Base-by-base conservation (phyloP, 2,888 invertebrate genomes). In the Ischnura elegans region DNA sequence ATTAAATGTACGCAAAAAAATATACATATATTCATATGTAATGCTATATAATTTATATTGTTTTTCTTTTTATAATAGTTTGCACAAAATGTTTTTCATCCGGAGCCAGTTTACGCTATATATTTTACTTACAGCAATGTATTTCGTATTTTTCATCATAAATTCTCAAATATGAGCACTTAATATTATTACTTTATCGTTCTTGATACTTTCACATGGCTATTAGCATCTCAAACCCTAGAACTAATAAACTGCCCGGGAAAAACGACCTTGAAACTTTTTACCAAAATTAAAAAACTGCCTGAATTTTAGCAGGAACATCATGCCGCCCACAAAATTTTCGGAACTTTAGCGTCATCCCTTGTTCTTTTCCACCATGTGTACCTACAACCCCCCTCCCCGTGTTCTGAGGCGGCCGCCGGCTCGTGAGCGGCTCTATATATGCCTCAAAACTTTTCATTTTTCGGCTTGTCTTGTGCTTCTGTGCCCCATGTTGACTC, bases 361-460 rank as follows among this genome's bases (percentile, higher is more conserved):
- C 13, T 13, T 29, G 16, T 36, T 36, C 36, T 0, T 66, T 36
- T 36, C n/a, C 8, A 76, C 16, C 76, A 16, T 36, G 29, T 76
- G 76, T 76, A 76, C 76, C 47, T 10, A 61, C 61, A 6, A 25
- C n/a, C 10, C n/a, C 61, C 21, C n/a, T n/a, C n/a, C 61, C 21
- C n/a, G n/a, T n/a, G n/a, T n/a, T n/a, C n/a, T 8, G 10, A 36
- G 76, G 76, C 29, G 36, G 16, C 76, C 36, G 6, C 29, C 76
- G 1, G 36, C 76, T 36, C 29, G 36, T 36, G 76, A 36, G 76
- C 29, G 76, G 10, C 3, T n/a, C n/a, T n/a, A 3, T 19, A 8
- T 51, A 19, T n/a, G 76, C 76, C 29, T 76, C 76, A 29, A 76
- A n/a, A 76, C 76, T 36, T 76, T 76, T 76, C 76, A 76, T 76